Conservation (phyloP, 2,797 vertebrate species). For the Spatula versicolor region DNA sequence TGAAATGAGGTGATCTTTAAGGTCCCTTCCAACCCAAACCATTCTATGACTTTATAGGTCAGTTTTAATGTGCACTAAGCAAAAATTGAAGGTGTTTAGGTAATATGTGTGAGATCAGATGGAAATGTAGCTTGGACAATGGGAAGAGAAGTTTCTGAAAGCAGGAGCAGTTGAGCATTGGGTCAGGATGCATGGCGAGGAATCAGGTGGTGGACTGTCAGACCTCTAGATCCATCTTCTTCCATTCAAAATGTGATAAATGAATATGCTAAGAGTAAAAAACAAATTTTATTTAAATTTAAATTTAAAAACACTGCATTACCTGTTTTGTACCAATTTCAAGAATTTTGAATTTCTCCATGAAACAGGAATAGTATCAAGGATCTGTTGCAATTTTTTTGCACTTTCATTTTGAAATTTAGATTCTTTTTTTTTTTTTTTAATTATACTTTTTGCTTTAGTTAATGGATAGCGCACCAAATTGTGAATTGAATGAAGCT, state of each 20-base stretch:
- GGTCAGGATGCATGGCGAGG: neutral
- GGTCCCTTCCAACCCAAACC: too few species aligned
- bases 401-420: neutral
- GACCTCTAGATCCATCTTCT: neutral
- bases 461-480: neutral
- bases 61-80: fast-evolving
- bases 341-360: neutral
- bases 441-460: neutral
- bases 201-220: neutral
- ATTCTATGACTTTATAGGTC: too few species aligned
- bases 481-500: neutral
- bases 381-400: neutral
- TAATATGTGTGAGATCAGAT: neutral
- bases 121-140: neutral
- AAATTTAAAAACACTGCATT: neutral
- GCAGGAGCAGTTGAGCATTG: fast-evolving
- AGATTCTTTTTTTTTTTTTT: neutral
- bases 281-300: neutral
- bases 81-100: neutral
- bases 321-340: neutral
- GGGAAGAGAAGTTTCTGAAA: neutral
- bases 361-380: neutral
- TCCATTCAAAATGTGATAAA: neutral
- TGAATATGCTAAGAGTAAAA: neutral
- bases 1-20: too few species aligned